These are phyloP conservation scores for Cryptotermes secundus DNA, from an alignment of 1,140 invertebrate genomes.

Conservation along the genomic window DNA sequence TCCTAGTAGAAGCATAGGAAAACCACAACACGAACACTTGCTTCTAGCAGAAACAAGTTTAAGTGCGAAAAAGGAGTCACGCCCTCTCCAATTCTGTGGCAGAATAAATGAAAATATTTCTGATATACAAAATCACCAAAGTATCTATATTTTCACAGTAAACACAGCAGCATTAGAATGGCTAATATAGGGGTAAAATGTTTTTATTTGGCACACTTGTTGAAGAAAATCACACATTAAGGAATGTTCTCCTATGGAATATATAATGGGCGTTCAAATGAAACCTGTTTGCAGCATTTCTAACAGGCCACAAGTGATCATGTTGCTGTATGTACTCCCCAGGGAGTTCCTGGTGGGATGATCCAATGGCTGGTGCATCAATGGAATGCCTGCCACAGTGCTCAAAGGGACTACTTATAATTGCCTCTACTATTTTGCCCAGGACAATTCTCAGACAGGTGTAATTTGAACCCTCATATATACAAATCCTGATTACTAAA, in stretches of 20 bases:
- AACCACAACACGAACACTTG: not conserved
- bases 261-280: too few relatives aligned
- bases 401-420: too few relatives aligned
- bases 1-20: not conserved
- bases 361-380: too few relatives aligned
- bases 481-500: not conserved
- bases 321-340: too few relatives aligned
- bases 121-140: not conserved
- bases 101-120: not conserved
- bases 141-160: not conserved
- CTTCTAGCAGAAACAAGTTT: not conserved
- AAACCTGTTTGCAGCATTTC: too few relatives aligned
- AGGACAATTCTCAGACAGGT: too few relatives aligned
- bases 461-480: too few relatives aligned
- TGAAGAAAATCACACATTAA: not conserved
- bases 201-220: constrained; percentile 8
- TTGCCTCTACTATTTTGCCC: too few relatives aligned
- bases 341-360: too few relatives aligned
- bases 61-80: not conserved
- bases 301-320: too few relatives aligned
- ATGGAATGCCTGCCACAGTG: too few relatives aligned
- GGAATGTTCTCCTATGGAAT: not conserved
- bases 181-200: not conserved
- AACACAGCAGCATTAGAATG: not conserved
- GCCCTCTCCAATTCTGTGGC: not conserved